Conservation (phyloP, 1,140 invertebrate genomes). For the Helicoverpa zea region DNA sequence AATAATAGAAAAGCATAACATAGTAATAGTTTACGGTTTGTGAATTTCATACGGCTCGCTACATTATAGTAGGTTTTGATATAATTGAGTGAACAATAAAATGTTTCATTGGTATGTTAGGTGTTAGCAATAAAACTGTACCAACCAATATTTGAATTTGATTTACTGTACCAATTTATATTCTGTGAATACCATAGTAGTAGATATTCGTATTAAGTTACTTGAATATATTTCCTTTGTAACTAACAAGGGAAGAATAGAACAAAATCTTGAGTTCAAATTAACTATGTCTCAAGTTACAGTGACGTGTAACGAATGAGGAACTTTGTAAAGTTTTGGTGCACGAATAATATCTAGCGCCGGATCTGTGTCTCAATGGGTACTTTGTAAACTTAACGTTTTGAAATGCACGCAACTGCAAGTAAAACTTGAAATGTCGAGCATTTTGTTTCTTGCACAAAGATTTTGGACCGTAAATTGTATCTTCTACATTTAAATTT, state of each 20-base stretch:
- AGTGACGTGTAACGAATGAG: slow-evolving; percentile 23
- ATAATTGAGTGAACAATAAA: too few species aligned
- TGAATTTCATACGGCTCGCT: too few species aligned
- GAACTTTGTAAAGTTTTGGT: slow-evolving; percentile 38
- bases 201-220: too few species aligned
- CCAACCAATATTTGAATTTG: too few species aligned
- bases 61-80: too few species aligned
- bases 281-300: slow-evolving; percentile 7
- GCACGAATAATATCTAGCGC: slow-evolving; percentile 9
- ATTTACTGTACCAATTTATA: too few species aligned
- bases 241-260: neutral
- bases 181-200: too few species aligned
- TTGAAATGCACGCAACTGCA: neutral
- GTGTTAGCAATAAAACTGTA: too few species aligned
- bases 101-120: too few species aligned
- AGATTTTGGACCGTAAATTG: slow-evolving; percentile 5
- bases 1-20: too few species aligned
- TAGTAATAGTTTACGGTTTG: too few species aligned
- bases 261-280: neutral
- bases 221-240: neutral
- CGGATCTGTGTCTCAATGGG: slow-evolving; percentile 12
- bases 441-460: neutral
- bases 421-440: slow-evolving; percentile 13
- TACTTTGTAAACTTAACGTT: slow-evolving; percentile 22
- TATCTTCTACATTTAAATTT: neutral